phyloP scores from a whole-genome alignment of 2,113 vertebrate species.

The Scophthalmus maximus region DNA sequence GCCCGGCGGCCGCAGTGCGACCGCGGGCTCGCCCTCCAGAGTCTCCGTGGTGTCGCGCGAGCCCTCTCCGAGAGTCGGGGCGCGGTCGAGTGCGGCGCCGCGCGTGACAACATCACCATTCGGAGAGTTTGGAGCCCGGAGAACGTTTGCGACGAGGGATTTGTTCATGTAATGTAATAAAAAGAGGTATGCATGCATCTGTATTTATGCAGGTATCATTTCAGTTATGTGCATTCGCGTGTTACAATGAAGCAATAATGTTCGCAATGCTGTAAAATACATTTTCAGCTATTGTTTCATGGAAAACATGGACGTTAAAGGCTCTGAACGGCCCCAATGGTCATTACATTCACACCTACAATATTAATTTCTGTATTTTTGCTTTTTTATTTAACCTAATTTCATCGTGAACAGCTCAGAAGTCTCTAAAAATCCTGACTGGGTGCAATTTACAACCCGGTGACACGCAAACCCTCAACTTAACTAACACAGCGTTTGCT shows the following conservation, averaged over 20 bases:
- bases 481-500: neutral
- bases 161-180: too few species aligned
- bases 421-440: too few species aligned
- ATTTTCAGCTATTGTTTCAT: neutral
- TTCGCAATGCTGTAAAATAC: neutral
- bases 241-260: neutral
- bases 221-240: neutral
- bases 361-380: too few species aligned
- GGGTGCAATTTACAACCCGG: neutral
- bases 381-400: too few species aligned
- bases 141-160: neutral
- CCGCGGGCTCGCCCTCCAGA: conserved; percentile 31
- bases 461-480: conserved; percentile 4
- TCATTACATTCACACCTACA: neutral
- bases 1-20: too few species aligned
- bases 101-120: conserved; percentile 10
- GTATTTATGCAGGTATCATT: neutral
- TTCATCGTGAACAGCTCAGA: too few species aligned
- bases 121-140: conserved; percentile 1
- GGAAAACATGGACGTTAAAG: neutral
- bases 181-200: too few species aligned
- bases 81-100: conserved; percentile 18
- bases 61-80: conserved; percentile 28
- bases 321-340: neutral
- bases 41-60: conserved; percentile 43